These are phyloP conservation scores for Manduca sexta DNA, from an alignment of 1,140 invertebrate genomes.

Conservation along the genomic window DNA sequence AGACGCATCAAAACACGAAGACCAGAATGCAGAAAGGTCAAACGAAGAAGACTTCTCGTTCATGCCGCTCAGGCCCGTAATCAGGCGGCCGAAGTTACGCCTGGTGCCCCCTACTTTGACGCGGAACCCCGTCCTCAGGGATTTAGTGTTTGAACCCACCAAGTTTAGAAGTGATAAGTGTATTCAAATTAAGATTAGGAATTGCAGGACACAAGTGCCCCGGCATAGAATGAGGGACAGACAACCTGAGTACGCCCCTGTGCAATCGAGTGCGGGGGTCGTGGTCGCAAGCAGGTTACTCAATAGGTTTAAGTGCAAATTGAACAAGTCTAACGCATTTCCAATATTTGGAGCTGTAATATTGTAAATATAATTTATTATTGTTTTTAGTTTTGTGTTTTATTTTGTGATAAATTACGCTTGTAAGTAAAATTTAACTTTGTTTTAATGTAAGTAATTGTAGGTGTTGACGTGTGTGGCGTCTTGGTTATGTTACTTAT, in stretches of 20 bases:
- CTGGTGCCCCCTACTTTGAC: constrained; percentile 19
- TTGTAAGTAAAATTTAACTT: neutral
- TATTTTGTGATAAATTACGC: neutral
- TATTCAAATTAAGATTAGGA: constrained; percentile 47
- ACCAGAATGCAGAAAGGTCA: constrained; percentile 24
- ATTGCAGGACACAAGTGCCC: constrained; percentile 30
- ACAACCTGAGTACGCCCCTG: neutral
- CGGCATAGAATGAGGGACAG: neutral
- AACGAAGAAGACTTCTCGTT: constrained; percentile 42
- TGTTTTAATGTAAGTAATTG: no score
- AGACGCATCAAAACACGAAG: constrained; percentile 26
- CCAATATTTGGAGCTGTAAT: constrained; percentile 57
- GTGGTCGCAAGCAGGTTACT: constrained; percentile 41
- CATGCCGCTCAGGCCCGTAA: constrained; percentile 29
- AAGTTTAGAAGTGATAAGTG: constrained; percentile 26
- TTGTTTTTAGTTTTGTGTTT: constrained; percentile 4
- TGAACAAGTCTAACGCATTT: constrained; percentile 35
- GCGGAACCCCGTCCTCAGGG: constrained; percentile 21
- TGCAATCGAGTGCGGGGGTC: constrained; percentile 8
- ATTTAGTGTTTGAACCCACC: constrained; percentile 41
- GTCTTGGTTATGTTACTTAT: no score
- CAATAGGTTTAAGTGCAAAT: constrained; percentile 55
- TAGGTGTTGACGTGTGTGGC: no score
- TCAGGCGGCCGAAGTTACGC: constrained; percentile 37
- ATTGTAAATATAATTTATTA: constrained; percentile 28